Conservation (phyloP, 2,888 invertebrate species). For the Lycophotia porphyrea region DNA sequence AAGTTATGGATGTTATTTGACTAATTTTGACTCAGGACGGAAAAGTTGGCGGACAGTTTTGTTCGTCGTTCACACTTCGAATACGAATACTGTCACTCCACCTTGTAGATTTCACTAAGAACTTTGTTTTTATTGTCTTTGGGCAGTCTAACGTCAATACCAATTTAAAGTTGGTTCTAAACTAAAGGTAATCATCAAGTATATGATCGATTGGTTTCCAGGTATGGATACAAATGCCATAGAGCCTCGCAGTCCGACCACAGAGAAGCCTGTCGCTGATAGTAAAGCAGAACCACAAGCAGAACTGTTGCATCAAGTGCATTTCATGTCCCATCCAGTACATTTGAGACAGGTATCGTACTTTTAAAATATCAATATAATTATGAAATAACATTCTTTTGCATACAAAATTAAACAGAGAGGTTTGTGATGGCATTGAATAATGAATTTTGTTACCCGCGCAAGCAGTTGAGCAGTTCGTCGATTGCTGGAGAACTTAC, state of each 20-base stretch:
- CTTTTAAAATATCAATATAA: neutral
- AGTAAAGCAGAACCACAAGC: conserved; percentile 75
- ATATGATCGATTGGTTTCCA: conserved; percentile 29
- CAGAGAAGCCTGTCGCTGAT: conserved; percentile 68
- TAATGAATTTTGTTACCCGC: neutral
- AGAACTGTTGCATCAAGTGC: conserved; percentile 82
- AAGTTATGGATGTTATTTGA: conserved; percentile 30
- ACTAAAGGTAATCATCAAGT: neutral
- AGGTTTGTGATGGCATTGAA: neutral
- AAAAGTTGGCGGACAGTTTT: neutral
- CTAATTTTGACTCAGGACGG: neutral
- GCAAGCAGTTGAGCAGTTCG: neutral
- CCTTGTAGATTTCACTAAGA: neutral
- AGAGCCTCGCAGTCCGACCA: conserved; percentile 68
- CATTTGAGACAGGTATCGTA: conserved; percentile 81
- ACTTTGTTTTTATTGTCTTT: neutral
- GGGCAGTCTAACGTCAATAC: neutral
- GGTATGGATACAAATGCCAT: conserved; percentile 70
- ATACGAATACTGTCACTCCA: neutral
- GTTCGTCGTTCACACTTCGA: neutral
- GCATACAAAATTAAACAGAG: neutral
- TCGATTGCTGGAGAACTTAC: neutral
- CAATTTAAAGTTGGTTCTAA: neutral
- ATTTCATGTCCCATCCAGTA: conserved; percentile 87
- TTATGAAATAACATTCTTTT: neutral